Evolutionary conservation across 2,113 vertebrate species (phyloP), one percentile per base, ranked within the genome.

Genomic region (Monopterus albus): DNA sequence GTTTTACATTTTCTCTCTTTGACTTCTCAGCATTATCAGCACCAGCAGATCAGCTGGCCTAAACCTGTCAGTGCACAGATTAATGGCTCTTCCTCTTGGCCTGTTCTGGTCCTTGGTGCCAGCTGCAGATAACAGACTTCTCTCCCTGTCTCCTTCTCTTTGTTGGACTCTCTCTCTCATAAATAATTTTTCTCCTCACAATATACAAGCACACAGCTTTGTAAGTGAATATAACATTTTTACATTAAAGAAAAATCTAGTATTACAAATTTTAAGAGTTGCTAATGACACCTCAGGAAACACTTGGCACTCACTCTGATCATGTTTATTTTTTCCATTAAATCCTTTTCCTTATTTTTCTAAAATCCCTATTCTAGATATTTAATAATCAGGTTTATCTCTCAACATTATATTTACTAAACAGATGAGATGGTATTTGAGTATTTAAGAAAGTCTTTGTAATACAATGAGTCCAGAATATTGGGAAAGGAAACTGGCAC

Each of bases 51-150:
- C 80, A 83, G 71, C 69, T 83, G 89, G 81, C 84, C 90, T 86
- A 84, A 91, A 90, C 91, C 88, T 62, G 87, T 91, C 89, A 88
- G 39, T 6, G 15, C 43, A 63, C 63, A 87, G 88, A 92, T 91
- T 87, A 91, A 91, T 86, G 81, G 26, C 66, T 62, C 10, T 18
- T 49, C 12, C n/a, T 46, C 52, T 47, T 68, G 66, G 73, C 77
- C 71, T 81, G 58, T 60, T 60, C 38, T 52, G 36, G 51, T 46
- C 36, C 58, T 57, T 68, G 61, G 83, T 88, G 84, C 78, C 13
- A 10, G 50, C 60, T 64, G 80, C 71, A 78, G 90, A 89, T 91
- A 89, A 89, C 66, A 68, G 20, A 39, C 64, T 73, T 51, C 60
- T 36, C 42, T 55, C 52, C 58, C 17, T 15, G 21, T 17, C 71